Evolutionary conservation across 2,113 vertebrate species (phyloP), one percentile per base, ranked within the genome.

Genomic region (Apaloderma vittatum): DNA sequence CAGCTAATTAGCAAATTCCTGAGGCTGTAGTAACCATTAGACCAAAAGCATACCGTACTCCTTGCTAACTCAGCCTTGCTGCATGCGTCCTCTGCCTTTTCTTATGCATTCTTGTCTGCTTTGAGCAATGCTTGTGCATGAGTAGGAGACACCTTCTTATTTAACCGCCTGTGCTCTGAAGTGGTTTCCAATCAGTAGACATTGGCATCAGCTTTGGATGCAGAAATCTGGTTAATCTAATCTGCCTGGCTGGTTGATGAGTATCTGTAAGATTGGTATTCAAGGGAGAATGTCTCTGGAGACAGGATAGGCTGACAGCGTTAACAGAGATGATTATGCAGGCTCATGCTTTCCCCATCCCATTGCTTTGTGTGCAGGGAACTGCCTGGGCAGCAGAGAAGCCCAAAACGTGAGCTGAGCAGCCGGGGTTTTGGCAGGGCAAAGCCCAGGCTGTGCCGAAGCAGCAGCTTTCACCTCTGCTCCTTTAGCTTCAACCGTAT

Each of bases 1-100:
- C 59, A 86, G 76, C 59, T 94, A 62, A 96, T 95, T 86, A 92
- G 48, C 72, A 90, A 92, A 96, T 95, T 96, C 76, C 95, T 92
- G 59, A 86, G 86, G 65, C 88, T 89, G 72, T 43, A 72, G 86
- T 73, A 95, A 94, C 86, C 32, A 34, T n/a, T 82, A 84, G 83
- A 88, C 62, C 91, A 79, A 46, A 86, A 37, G 62, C 86, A 88
- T 43, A 66, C 36, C 82, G 19, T 90, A 34, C n/a, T 73, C n/a
- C 32, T 26, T 65, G 49, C 29, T 86, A 49, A 66, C 73, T 79
- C 72, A 86, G 83, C 75, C 63, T 36, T 22, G 26, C 40, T 78
- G 29, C 18, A 8, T 4, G 32, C 86, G 52, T 82, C n/a, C 40
- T 73, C 59, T 92, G 32, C 51, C 36, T 54, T 26, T 51, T 78